phyloP scores from a whole-genome alignment of 2,888 invertebrate species.

The Cryptus viduatorius region DNA sequence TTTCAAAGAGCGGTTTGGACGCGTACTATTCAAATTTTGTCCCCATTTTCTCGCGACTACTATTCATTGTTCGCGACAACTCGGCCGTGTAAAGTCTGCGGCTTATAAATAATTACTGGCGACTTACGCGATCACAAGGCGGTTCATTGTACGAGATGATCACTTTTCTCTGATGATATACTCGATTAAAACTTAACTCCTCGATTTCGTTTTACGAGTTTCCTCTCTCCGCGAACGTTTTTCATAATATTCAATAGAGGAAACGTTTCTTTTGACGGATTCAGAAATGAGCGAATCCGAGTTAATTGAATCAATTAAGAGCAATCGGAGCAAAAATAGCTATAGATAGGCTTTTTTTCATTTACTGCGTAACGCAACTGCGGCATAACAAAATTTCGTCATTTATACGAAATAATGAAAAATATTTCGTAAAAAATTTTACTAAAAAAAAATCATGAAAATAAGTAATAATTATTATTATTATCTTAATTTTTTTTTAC shows the following conservation, averaged over 20 bases:
- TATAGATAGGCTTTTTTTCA: no score
- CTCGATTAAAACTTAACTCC: slow-evolving; percentile 51
- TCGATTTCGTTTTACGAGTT: slow-evolving; percentile 34
- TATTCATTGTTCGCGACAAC: slow-evolving; percentile 52
- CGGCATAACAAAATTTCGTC: background rate
- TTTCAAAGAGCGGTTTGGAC: background rate
- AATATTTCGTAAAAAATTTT: background rate
- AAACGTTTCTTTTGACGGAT: slow-evolving; percentile 14
- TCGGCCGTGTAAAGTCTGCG: slow-evolving; percentile 34
- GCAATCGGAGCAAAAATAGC: slow-evolving; percentile 58
- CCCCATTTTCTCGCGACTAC: background rate
- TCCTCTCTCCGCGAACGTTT: slow-evolving; percentile 4
- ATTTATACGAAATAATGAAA: background rate
- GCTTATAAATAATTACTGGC: slow-evolving; percentile 30
- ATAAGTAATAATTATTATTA: no score
- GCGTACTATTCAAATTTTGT: slow-evolving; percentile 6
- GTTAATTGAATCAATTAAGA: slow-evolving; percentile 62
- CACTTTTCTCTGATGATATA: slow-evolving; percentile 42
- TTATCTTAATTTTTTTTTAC: background rate
- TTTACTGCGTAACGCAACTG: background rate
- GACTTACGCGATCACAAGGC: slow-evolving; percentile 34
- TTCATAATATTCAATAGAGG: background rate
- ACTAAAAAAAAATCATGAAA: no score
- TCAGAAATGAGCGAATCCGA: slow-evolving; percentile 48
- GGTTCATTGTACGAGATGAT: slow-evolving; percentile 57